Base-by-base conservation (phyloP, 2,113 vertebrate genomes). In the Muscicapa adusta region DNA sequence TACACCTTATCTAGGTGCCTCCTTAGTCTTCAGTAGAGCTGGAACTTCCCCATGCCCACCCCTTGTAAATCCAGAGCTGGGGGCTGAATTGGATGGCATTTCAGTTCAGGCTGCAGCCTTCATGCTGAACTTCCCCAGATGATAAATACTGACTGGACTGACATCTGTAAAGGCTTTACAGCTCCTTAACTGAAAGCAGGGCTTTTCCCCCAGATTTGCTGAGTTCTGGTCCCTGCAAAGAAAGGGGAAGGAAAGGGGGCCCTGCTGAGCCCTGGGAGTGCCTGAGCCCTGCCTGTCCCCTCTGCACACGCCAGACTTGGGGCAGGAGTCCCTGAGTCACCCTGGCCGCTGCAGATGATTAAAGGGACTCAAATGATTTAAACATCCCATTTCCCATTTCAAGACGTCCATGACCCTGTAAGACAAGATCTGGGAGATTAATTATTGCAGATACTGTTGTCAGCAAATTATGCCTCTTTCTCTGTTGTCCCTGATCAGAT, bases 371-470 rank as follows among this genome's bases (percentile, higher is more conserved):
- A 79, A 50, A 66, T 29, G 43, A 68, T 72, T 83, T 85, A 68
- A 94, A 92, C 85, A 85, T 88, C 81, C 93, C 63, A 79, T 85
- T 94, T 96, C 89, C 88, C 85, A 94, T 88, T 73, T 82, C 74
- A 56, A 80, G 62, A 94, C 0, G 0, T 80, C 75, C 71, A 8
- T 89, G 81, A 95, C 91, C 93, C 89, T 85, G 89, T 60, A 60
- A 93, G 71, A 91, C 81, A 79, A 96, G 91, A 94, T 93, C 85
- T 88, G 82, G 95, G 94, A 95, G 89, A 95, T 96, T 96, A 96
- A 96, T 96, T 91, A 94, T 91, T 91, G 94, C 85, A 66, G 67
- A 88, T 90, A 76, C 63, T 66, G 67, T 83, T 95, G 88, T 96
- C 93, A 95, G 93, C 95, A 96, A 88, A 96, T 89, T 89, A 91